Percentiles rank a stretch among this genome's conserved stretches.
phyloP scores from a whole-genome alignment of 2,888 invertebrate genomes.

The Caenorhabditis japonica region DNA sequence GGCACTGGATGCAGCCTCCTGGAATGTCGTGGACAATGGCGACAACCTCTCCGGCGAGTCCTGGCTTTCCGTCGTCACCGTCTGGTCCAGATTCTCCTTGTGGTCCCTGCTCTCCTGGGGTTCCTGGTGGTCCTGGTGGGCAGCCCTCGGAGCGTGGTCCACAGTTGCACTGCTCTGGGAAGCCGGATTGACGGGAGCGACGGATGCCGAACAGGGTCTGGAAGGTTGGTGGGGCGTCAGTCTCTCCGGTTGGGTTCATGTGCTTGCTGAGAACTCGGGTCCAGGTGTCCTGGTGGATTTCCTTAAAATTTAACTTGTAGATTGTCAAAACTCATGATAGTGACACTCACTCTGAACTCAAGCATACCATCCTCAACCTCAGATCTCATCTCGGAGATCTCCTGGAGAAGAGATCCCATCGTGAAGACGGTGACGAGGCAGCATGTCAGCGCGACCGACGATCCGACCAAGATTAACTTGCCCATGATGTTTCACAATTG shows the following conservation, averaged over 20 bases:
- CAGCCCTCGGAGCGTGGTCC: conserved; percentile 60
- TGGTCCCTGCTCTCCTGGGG: conserved; percentile 60
- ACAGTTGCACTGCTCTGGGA: conserved; percentile 63
- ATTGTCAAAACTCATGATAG: neutral
- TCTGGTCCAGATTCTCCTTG: conserved; percentile 57
- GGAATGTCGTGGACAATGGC: conserved; percentile 60
- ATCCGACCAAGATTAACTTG: conserved; percentile 54
- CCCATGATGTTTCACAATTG: conserved; percentile 42
- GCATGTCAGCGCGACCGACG: conserved; percentile 49
- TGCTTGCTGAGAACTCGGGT: conserved; percentile 53
- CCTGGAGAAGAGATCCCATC: conserved; percentile 51
- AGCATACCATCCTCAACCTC: conserved; percentile 61
- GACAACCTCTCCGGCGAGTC: conserved; percentile 56
- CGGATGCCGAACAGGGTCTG: conserved; percentile 60
- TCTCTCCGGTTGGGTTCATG: conserved; percentile 52
- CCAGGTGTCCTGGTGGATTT: conserved; percentile 61
- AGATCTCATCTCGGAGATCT: conserved; percentile 56
- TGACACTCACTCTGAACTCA: conserved; percentile 55
- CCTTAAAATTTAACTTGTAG: conserved; percentile 28
- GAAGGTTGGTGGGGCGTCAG: conserved; percentile 60
- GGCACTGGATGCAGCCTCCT: conserved; percentile 61
- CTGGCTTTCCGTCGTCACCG: conserved; percentile 61
- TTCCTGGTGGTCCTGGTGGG: conserved; percentile 65
- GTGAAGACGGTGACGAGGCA: conserved; percentile 52
- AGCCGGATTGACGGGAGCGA: conserved; percentile 57